Conservation (phyloP, 2,113 vertebrate genomes). For the Rafetus swinhoei region DNA sequence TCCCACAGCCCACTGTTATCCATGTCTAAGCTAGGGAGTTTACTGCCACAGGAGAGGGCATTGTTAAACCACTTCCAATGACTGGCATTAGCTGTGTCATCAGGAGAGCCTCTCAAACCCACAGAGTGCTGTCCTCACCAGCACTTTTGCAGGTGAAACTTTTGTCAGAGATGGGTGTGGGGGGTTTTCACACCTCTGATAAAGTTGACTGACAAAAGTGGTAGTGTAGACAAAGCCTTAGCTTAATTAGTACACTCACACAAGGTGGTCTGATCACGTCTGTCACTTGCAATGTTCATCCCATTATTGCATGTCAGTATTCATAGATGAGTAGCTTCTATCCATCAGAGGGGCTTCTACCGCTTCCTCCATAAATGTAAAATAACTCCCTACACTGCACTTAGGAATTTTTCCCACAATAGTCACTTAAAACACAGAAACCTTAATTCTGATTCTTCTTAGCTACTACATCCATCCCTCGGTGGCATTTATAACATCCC, state of each 20-base stretch:
- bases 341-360: not conserved
- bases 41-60: no score
- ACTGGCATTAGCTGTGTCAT: no score
- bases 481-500: not conserved
- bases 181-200: no score
- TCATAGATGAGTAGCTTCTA: not conserved
- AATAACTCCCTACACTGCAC: not conserved
- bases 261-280: not conserved
- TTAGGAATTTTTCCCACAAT: not conserved
- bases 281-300: not conserved
- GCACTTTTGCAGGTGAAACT: no score
- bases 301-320: not conserved
- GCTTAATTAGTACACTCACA: not conserved
- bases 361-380: not conserved
- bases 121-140: no score
- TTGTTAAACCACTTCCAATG: no score
- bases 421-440: not conserved
- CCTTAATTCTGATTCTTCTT: not conserved
- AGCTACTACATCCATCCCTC: not conserved
- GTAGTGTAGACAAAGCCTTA: no score
- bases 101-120: no score
- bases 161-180: no score
- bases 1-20: not conserved
- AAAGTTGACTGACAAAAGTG: no score
- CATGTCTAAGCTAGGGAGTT: no score